Percentiles rank a stretch among this genome's conserved stretches.
These are phyloP conservation scores for Tachyglossus aculeatus DNA, from an alignment of 2,797 vertebrate species.

Conservation along the genomic window DNA sequence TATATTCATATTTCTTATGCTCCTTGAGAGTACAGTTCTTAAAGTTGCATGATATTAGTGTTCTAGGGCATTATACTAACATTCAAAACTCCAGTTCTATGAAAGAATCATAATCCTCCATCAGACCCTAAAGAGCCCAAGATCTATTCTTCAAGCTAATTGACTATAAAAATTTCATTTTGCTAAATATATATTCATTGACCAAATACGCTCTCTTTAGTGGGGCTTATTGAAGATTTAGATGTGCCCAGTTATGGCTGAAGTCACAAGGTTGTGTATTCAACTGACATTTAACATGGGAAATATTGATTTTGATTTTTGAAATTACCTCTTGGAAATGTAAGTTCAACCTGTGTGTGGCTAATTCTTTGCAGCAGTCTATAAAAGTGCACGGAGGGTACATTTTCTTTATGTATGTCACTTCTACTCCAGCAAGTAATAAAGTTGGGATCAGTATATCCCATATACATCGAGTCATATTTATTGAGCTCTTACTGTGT, in stretches of 20 bases:
- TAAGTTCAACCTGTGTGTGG: background rate
- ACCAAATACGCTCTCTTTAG: background rate
- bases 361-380: background rate
- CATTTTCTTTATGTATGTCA: background rate
- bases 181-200: background rate
- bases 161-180: background rate
- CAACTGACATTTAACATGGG: background rate
- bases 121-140: background rate
- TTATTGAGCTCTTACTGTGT: too few species aligned
- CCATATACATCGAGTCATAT: background rate
- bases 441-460: background rate
- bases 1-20: background rate
- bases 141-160: background rate
- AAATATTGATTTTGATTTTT: background rate
- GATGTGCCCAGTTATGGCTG: background rate
- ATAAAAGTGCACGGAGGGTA: background rate
- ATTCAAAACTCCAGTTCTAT: background rate
- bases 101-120: background rate
- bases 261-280: background rate
- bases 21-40: background rate
- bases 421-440: background rate
- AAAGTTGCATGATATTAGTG: background rate
- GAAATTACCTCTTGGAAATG: background rate
- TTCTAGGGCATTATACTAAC: background rate
- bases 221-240: background rate